phyloP scores from a whole-genome alignment of 2,888 invertebrate genomes.

The Drepana falcataria region DNA sequence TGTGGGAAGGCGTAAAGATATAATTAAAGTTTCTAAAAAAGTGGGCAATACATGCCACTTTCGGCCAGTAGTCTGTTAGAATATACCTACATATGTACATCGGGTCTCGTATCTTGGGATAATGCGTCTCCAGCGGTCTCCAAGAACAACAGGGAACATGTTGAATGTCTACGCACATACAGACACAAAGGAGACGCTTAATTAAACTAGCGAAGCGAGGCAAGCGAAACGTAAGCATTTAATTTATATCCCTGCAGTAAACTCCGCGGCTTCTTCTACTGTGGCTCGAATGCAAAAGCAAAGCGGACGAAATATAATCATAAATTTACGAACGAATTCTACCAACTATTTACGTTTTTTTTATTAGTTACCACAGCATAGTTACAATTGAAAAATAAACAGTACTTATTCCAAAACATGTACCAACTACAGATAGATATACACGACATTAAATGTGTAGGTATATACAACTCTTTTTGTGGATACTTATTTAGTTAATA shows the following conservation, averaged over 20 bases:
- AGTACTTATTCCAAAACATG: too few species aligned
- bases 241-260: constrained; percentile 78
- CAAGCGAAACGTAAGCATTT: constrained; percentile 76
- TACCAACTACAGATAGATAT: too few species aligned
- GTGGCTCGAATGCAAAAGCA: constrained; percentile 38
- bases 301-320: constrained; percentile 20
- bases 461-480: too few species aligned
- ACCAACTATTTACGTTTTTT: too few species aligned
- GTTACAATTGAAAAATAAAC: too few species aligned
- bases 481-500: too few species aligned
- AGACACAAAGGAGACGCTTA: constrained; percentile 73
- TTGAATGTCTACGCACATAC: constrained; percentile 70
- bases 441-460: too few species aligned
- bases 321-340: too few species aligned
- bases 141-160: constrained; percentile 56
- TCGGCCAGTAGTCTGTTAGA: not conserved
- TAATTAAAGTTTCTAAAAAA: too few species aligned
- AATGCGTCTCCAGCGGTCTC: constrained; percentile 41
- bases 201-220: constrained; percentile 75
- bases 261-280: constrained; percentile 64
- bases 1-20: too few species aligned
- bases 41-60: not conserved
- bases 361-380: too few species aligned
- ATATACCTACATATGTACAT: not conserved
- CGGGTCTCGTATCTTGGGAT: constrained; percentile 16